These are phyloP conservation scores for Synanceia verrucosa DNA, from an alignment of 2,797 vertebrate genomes.

Conservation along the genomic window DNA sequence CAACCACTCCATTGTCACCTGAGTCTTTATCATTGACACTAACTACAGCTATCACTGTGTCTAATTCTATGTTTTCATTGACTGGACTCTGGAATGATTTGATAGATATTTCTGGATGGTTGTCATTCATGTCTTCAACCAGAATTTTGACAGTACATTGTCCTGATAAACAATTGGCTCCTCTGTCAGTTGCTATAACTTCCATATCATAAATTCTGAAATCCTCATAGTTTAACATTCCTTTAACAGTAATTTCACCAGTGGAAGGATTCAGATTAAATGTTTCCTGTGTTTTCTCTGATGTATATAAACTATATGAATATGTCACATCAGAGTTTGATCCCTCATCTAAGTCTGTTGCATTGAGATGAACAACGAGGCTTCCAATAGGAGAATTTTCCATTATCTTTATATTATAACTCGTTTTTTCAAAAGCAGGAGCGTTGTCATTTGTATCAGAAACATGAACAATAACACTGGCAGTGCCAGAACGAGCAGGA, in stretches of 20 bases:
- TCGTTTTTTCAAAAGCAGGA: too few species aligned
- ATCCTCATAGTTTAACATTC: slow-evolving; percentile 83
- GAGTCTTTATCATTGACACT: too few species aligned
- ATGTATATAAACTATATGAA: slow-evolving; percentile 70
- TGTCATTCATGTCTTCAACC: slow-evolving; percentile 78
- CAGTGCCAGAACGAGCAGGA: too few species aligned
- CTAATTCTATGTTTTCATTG: too few species aligned
- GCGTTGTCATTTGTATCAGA: too few species aligned
- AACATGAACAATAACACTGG: too few species aligned
- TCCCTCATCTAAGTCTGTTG: too few species aligned
- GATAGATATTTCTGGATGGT: slow-evolving; percentile 66
- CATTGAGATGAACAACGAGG: too few species aligned
- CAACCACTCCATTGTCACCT: too few species aligned
- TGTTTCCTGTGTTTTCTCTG: slow-evolving; percentile 67
- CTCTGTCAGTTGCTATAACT: slow-evolving; percentile 78
- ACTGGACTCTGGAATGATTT: slow-evolving; percentile 43
- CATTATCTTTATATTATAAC: too few species aligned
- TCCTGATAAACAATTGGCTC: slow-evolving; percentile 65
- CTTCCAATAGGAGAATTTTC: not conserved
- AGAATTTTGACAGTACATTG: slow-evolving; percentile 74
- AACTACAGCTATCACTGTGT: too few species aligned
- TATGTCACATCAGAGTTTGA: not conserved
- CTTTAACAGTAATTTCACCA: slow-evolving; percentile 80
- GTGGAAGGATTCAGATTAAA: slow-evolving; percentile 64
- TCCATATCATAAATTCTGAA: slow-evolving; percentile 81